phyloP scores from a whole-genome alignment of 2,113 vertebrate genomes.

The Sarotherodon lohbergeri region DNA sequence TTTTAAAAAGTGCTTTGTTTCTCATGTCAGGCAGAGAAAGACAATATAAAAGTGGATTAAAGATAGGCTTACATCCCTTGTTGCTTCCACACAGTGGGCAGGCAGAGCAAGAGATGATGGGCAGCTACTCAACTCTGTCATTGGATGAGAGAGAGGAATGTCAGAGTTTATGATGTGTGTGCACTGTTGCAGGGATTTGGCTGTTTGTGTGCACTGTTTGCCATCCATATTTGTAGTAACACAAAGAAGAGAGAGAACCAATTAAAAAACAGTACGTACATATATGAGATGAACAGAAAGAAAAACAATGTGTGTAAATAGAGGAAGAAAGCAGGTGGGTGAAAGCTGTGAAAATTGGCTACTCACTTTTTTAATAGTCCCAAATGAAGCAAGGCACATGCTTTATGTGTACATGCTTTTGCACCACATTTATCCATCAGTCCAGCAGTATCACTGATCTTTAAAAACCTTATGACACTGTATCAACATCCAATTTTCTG shows the following conservation, averaged over 20 bases:
- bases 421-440: background rate
- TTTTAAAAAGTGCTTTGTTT: background rate
- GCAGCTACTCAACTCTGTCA: constrained; percentile 64
- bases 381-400: background rate
- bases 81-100: constrained; percentile 53
- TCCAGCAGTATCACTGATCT: background rate
- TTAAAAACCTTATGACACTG: background rate
- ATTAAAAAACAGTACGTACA: background rate
- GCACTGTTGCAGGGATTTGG: background rate
- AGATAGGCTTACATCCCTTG: constrained; percentile 62
- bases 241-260: background rate
- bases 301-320: background rate
- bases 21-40: constrained; percentile 6
- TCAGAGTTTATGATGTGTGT: constrained; percentile 28
- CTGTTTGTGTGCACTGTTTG: background rate
- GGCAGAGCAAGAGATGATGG: constrained; percentile 50
- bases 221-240: background rate
- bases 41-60: constrained; percentile 2
- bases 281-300: background rate
- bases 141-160: constrained; percentile 51
- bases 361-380: background rate
- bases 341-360: background rate
- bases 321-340: background rate
- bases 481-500: constrained; percentile 2
- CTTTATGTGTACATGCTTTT: background rate